Conservation (phyloP, 2,113 vertebrate genomes). For the Genyomyrus donnyi region DNA sequence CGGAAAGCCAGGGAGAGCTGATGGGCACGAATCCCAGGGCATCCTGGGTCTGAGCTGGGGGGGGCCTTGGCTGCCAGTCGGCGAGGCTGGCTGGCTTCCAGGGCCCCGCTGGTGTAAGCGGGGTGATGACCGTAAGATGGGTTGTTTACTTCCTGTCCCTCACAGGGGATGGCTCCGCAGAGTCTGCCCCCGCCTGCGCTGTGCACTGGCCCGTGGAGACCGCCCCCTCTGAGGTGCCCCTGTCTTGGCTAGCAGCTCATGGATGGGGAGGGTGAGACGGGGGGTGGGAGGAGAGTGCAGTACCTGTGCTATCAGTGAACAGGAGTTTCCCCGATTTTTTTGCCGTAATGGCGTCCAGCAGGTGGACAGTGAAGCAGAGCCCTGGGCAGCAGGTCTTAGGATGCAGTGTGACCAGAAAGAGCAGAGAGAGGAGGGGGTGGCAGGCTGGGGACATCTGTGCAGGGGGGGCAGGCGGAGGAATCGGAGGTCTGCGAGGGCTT, state of each 20-base stretch:
- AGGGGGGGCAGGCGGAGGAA: neutral
- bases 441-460: neutral
- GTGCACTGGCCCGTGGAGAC: conserved; percentile 41
- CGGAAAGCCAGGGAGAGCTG: neutral
- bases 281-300: neutral
- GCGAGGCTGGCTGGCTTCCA: conserved; percentile 13
- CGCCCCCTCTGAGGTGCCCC: neutral
- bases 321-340: neutral
- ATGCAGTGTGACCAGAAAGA: neutral
- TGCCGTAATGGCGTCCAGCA: neutral
- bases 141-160: conserved; percentile 54
- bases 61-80: conserved; percentile 21
- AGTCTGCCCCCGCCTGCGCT: conserved; percentile 42
- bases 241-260: conserved; percentile 8
- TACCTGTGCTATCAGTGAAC: neutral
- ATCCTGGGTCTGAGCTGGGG: neutral
- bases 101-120: conserved; percentile 34
- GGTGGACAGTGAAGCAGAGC: neutral
- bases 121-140: conserved; percentile 48
- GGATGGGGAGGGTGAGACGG: neutral
- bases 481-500: neutral
- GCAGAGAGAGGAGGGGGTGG: neutral
- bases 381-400: neutral
- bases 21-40: neutral
- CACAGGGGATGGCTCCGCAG: conserved; percentile 58